Percentiles rank a stretch among this genome's conserved stretches.
Conservation (phyloP, 1,140 invertebrate genomes). For the Acromyrmex echinatior region DNA sequence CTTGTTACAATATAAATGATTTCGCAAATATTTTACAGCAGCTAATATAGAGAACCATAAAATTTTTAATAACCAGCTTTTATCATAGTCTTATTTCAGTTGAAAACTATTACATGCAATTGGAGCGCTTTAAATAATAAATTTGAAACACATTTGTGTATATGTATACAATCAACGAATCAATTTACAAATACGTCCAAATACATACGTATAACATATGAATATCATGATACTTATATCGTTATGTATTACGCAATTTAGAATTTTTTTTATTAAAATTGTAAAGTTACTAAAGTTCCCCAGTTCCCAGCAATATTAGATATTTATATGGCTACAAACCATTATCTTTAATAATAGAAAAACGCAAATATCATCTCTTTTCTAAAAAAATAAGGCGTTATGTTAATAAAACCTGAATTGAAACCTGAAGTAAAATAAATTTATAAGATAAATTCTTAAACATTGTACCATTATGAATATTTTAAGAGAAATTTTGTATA, state of each 20-base stretch:
- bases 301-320: not conserved
- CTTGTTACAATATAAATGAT: not conserved
- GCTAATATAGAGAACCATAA: too few relatives aligned
- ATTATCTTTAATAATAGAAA: too few relatives aligned
- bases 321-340: not conserved
- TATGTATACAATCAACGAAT: not conserved
- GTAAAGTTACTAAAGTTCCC: not conserved
- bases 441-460: too few relatives aligned
- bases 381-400: too few relatives aligned
- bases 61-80: not conserved
- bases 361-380: too few relatives aligned
- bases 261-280: not conserved
- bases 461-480: too few relatives aligned
- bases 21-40: not conserved
- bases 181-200: constrained; percentile 1
- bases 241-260: not conserved
- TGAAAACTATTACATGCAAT: not conserved
- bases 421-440: too few relatives aligned
- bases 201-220: not conserved
- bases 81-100: not conserved
- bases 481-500: too few relatives aligned
- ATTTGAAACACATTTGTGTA: not conserved
- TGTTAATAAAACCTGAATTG: too few relatives aligned
- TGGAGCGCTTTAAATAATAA: not conserved
- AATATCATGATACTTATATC: not conserved